Base-by-base conservation (phyloP, 1,140 invertebrate species). In the Drosophila repletoides region DNA sequence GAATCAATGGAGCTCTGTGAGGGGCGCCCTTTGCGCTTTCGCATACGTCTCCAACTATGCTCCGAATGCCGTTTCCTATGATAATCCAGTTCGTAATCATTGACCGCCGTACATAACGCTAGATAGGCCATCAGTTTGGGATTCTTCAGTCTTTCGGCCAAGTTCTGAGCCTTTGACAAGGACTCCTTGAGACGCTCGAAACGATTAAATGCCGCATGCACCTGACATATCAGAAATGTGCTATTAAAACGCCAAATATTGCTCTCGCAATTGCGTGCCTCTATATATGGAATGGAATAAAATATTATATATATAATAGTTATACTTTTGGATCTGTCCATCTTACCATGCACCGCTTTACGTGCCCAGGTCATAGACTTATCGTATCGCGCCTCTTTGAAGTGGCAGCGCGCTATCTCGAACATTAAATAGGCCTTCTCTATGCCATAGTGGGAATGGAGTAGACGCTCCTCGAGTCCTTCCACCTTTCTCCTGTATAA, bases 221-320 rank as follows among this genome's bases (percentile, higher is more conserved):
- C 61, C 29, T 80, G 75, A 33, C 75, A 72, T 7, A 71, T 59
- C 14, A 86, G 49, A 6, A 86, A 86, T 0, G 41, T 40, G 55
- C 45, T 40, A 29, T 86, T 86, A 14, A 80, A 84, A 0, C 43
- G 48, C 79, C 79, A 84, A 0, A 75, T 33, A 4, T 33, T 2
- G 9, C 72, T 76, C 10, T 59, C 46, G 71, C 79, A 86, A 0
- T 1, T 33, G 26, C 24, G 48, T 0, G 79, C 71, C 55, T 75
- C 79, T 84, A 28, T 10, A 17, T 36, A 3, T 9, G 6, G 7
- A 38, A 3, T 5, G 12, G 3, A 5, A 14, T 10, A 5, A 3
- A 2, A 5, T 1, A 41, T 3, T n/a, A n/a, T n/a, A n/a, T n/a
- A n/a, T n/a, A n/a, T n/a, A n/a, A n/a, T n/a, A n/a, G n/a, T n/a